Percentiles rank a stretch among this genome's conserved stretches.
phyloP scores from a whole-genome alignment of 2,888 invertebrate genomes.

The Strigamia maritima region DNA sequence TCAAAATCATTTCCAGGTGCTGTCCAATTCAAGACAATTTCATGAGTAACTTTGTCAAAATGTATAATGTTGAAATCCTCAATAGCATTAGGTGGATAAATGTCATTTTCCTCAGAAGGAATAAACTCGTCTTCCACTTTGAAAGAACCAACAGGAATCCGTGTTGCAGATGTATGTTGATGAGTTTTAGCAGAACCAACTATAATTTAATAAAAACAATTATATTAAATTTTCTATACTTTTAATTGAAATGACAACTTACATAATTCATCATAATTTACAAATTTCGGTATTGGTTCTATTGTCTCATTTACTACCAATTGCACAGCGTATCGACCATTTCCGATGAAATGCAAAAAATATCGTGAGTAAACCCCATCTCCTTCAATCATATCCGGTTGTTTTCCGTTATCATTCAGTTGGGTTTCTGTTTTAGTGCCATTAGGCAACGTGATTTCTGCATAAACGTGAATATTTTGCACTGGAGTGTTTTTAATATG shows the following conservation, averaged over 20 bases:
- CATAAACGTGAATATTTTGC: not conserved
- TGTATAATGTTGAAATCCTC: not conserved
- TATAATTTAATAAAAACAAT: not conserved
- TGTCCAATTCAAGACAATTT: not conserved
- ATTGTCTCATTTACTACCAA: not conserved
- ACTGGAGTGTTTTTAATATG: not conserved
- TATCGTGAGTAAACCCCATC: not conserved
- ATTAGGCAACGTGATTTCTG: not conserved
- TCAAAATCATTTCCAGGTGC: not conserved
- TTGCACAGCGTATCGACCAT: not conserved
- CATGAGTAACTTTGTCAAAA: not conserved
- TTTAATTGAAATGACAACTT: not conserved
- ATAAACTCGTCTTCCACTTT: not conserved
- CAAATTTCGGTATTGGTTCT: not conserved
- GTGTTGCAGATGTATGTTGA: not conserved
- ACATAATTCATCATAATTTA: not conserved
- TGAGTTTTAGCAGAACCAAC: not conserved
- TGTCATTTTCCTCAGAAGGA: not conserved
- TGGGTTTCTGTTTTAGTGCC: not conserved
- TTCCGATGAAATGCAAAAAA: not conserved
- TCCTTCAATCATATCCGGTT: not conserved
- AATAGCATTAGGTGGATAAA: constrained; percentile 4
- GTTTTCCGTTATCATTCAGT: not conserved
- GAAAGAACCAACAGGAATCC: not conserved
- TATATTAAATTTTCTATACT: not conserved